phyloP scores from a whole-genome alignment of 2,888 invertebrate species.

The Nomada flava region DNA sequence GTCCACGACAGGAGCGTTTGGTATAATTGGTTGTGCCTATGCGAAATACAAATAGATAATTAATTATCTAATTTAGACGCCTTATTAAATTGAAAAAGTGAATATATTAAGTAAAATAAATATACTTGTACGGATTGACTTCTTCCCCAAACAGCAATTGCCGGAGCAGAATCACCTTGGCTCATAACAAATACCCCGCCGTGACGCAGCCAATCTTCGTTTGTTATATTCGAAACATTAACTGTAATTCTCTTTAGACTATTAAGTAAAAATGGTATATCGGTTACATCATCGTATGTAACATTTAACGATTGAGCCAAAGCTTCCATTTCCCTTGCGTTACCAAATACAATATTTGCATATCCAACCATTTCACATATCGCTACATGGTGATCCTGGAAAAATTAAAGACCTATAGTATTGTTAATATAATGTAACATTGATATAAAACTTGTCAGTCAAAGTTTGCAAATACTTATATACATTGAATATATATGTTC shows the following conservation, averaged over 20 bases:
- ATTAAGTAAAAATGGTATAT: slow-evolving; percentile 80
- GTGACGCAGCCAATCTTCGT: slow-evolving; percentile 75
- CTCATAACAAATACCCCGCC: slow-evolving; percentile 80
- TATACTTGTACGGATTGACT: slow-evolving; percentile 77
- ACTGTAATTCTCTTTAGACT: slow-evolving; percentile 78
- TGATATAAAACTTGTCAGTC: neutral
- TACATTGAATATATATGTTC: slow-evolving; percentile 81
- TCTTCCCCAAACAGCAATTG: slow-evolving; percentile 80
- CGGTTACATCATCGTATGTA: slow-evolving; percentile 75
- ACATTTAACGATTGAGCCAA: slow-evolving; percentile 77
- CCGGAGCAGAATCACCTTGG: slow-evolving; percentile 78
- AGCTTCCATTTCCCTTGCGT: slow-evolving; percentile 79
- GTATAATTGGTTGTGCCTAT: slow-evolving; percentile 75
- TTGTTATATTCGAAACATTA: slow-evolving; percentile 72
- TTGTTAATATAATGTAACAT: slow-evolving; percentile 2
- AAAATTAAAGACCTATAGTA: slow-evolving; percentile 19
- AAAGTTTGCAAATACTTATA: neutral
- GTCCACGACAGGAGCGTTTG: slow-evolving; percentile 76
- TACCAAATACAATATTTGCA: slow-evolving; percentile 80
- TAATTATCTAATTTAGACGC: neutral
- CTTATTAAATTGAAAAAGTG: neutral
- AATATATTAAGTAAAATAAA: slow-evolving; percentile 65
- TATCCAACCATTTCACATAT: slow-evolving; percentile 80
- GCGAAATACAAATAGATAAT: slow-evolving; percentile 15
- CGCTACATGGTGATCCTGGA: slow-evolving; percentile 77